phyloP scores from a whole-genome alignment of 2,113 vertebrate genomes.

The Garra rufa region DNA sequence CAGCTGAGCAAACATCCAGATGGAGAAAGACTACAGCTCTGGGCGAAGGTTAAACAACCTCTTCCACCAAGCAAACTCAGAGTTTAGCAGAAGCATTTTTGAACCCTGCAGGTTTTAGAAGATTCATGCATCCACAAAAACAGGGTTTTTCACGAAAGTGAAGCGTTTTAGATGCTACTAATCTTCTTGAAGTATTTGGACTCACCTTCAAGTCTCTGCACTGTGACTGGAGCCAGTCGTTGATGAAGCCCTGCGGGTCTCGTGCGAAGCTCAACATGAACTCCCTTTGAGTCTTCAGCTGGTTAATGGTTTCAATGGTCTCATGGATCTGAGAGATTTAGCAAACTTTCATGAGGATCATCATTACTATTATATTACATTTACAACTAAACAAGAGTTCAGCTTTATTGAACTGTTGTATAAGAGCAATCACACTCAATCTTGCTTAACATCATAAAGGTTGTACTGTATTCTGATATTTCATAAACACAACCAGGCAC shows the following conservation, averaged over 20 bases:
- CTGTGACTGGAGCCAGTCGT: slow-evolving; percentile 99
- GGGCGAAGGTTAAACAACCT: slow-evolving; percentile 3
- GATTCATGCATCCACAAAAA: background rate
- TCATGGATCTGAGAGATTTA: slow-evolving; percentile 88
- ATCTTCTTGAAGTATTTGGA: background rate
- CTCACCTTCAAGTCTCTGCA: slow-evolving; percentile 96
- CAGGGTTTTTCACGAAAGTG: too few species aligned
- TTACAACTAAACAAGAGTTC: background rate
- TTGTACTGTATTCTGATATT: background rate
- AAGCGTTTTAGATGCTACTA: too few species aligned
- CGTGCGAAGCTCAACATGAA: slow-evolving; percentile 99
- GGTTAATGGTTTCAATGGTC: slow-evolving; percentile 99
- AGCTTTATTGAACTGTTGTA: background rate
- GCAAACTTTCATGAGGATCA: background rate
- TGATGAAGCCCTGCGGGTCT: slow-evolving; percentile 99
- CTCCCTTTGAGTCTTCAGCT: slow-evolving; percentile 98
- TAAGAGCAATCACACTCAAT: background rate
- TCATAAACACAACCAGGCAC: background rate
- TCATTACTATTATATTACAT: background rate
- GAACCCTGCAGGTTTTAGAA: background rate
- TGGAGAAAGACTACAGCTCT: slow-evolving; percentile 35
- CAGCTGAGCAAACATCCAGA: slow-evolving; percentile 47
- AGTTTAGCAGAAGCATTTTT: background rate
- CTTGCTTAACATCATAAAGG: background rate
- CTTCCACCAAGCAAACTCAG: background rate